These are phyloP conservation scores for Theretra japonica DNA, from an alignment of 2,888 invertebrate species.

Conservation along the genomic window DNA sequence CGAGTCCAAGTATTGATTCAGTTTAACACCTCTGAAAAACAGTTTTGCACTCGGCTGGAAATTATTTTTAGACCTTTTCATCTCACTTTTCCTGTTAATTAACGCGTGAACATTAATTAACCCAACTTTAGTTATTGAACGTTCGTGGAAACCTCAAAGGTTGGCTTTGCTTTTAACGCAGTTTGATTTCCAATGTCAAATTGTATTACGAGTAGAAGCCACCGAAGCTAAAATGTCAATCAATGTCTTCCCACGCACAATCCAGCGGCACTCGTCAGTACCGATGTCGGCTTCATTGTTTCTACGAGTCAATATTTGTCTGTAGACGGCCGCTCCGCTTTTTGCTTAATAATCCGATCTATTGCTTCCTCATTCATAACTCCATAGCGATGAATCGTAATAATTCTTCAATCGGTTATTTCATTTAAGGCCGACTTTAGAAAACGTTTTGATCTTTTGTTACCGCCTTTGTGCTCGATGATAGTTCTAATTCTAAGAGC, in stretches of 20 bases:
- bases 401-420: constrained; percentile 80
- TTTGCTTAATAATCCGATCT: constrained; percentile 74
- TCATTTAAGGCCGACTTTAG: constrained; percentile 67
- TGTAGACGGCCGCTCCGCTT: constrained; percentile 72
- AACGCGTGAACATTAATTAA: constrained; percentile 61
- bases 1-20: constrained; percentile 78
- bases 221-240: constrained; percentile 62
- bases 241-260: constrained; percentile 65
- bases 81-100: constrained; percentile 74
- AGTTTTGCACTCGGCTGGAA: constrained; percentile 78
- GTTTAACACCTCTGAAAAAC: constrained; percentile 83
- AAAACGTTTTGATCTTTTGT: constrained; percentile 73
- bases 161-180: background rate
- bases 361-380: constrained; percentile 71
- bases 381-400: constrained; percentile 79
- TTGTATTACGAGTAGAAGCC: constrained; percentile 34
- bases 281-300: constrained; percentile 68
- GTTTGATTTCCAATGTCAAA: constrained; percentile 18
- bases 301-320: constrained; percentile 84
- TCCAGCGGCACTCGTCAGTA: constrained; percentile 57
- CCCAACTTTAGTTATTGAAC: background rate
- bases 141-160: constrained; percentile 4
- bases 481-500: constrained; percentile 61
- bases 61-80: constrained; percentile 83
- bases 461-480: constrained; percentile 62